Evolutionary conservation across 2,888 invertebrate species (phyloP), one percentile per base, ranked within the genome.

Genomic region (Exephanes ischioxanthus): DNA sequence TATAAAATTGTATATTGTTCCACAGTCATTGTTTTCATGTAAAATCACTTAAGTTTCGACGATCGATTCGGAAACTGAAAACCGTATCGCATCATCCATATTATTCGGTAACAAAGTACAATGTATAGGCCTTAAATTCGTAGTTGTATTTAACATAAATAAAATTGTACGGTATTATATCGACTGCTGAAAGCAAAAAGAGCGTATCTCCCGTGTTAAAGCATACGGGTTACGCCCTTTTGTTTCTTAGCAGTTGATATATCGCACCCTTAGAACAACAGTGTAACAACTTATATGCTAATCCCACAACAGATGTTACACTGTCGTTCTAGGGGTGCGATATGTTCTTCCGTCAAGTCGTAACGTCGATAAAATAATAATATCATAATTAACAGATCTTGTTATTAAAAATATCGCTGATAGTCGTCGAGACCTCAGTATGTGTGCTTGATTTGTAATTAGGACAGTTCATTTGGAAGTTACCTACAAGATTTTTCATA

Each of bases 321-420:
- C 26, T 26, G 26, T 26, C 3, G 26, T 26, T 26, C 26, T 26
- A 26, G 26, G 26, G 26, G 26, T 26, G 26, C 26, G 26, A 26
- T 48, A 53, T 67, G 26, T 7, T 30, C 45, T 51, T 66, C 76
- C 33, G 11, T 61, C 37, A 53, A 80, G 48, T 67, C 9, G 63
- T 73, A 77, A 80, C 80, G 33, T 67, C 66, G n/a, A 66, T 80
- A 73, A 80, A 80, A 33, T 72, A 80, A 33, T 72, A 80, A 80
- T 85, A 85, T 81, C 80, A 84, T 81, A 22, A 75, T 70, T 48
- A 53, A 72, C 71, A 72, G 33, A 41, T 80, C 30, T 45, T 26
- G 61, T 51, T 41, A 76, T 58, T 26, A 22, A 71, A 53, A 80
- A 48, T 37, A 70, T 80, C 66, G 6, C 11, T 22, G 11, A 68